Percentiles rank a stretch among this genome's conserved stretches.
Conservation (phyloP, 2,113 vertebrate species). For the Rhegmatorhina hoffmannsi region DNA sequence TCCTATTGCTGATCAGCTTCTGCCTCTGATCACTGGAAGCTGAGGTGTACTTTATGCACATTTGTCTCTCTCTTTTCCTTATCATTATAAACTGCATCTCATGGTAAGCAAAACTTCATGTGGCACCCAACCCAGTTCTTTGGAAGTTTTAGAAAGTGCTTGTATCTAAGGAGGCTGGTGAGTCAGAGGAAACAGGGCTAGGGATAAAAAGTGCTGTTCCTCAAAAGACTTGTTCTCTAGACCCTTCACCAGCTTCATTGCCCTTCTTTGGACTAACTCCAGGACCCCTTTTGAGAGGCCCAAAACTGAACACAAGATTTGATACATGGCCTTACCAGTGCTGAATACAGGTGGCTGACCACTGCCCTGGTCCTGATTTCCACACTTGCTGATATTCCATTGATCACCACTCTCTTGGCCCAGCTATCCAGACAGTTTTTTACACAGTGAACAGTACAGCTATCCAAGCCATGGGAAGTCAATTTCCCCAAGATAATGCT, state of each 20-base stretch:
- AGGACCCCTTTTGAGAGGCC: neutral
- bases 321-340: neutral
- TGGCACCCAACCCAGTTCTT: neutral
- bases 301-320: neutral
- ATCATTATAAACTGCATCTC: neutral
- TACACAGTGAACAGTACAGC: neutral
- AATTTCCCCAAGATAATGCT: neutral
- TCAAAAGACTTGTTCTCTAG: neutral
- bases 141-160: neutral
- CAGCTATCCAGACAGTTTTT: neutral
- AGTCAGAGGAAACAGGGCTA: neutral
- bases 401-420: neutral
- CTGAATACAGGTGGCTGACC: rapidly evolving
- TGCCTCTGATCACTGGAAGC: neutral
- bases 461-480: neutral
- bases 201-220: neutral
- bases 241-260: neutral
- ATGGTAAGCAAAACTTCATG: neutral
- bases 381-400: neutral
- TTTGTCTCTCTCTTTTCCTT: neutral
- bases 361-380: neutral
- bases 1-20: neutral
- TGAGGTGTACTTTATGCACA: neutral
- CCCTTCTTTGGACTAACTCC: neutral
- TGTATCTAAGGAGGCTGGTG: neutral